These are phyloP conservation scores for Noctua comes DNA, from an alignment of 2,888 invertebrate species.

Conservation along the genomic window DNA sequence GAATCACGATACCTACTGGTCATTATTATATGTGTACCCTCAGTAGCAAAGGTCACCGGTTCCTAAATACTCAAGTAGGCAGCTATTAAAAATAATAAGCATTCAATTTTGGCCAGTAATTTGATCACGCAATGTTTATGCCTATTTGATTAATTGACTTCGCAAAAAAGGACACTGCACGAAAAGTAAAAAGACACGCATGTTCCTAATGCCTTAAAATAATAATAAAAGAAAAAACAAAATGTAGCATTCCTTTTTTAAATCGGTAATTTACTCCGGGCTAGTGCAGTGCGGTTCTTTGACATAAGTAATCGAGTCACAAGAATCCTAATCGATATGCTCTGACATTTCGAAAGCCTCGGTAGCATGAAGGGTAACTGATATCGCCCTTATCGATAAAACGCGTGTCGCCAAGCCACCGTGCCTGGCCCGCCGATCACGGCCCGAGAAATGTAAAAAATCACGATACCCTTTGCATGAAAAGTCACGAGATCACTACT, in stretches of 20 bases:
- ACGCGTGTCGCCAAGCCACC: slow-evolving; percentile 76
- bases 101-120: slow-evolving; percentile 26
- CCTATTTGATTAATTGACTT: slow-evolving; percentile 31
- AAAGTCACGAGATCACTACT: slow-evolving; percentile 69
- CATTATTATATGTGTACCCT: slow-evolving; percentile 1
- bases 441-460: slow-evolving; percentile 82
- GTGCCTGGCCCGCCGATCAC: slow-evolving; percentile 79
- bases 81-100: slow-evolving; percentile 32
- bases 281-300: slow-evolving; percentile 15
- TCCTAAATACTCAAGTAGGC: slow-evolving; percentile 22
- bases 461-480: slow-evolving; percentile 77
- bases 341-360: slow-evolving; percentile 52
- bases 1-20: not conserved
- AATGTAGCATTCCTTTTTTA: slow-evolving; percentile 5
- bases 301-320: slow-evolving; percentile 22
- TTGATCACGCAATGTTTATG: slow-evolving; percentile 46
- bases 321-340: slow-evolving; percentile 44
- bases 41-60: slow-evolving; percentile 30
- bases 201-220: not conserved
- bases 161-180: slow-evolving; percentile 28
- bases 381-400: slow-evolving; percentile 80
- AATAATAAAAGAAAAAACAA: not conserved
- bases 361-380: slow-evolving; percentile 68
- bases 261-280: not conserved
- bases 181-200: slow-evolving; percentile 21